phyloP scores from a whole-genome alignment of 2,888 invertebrate genomes.

The Trissolcus japonicus region DNA sequence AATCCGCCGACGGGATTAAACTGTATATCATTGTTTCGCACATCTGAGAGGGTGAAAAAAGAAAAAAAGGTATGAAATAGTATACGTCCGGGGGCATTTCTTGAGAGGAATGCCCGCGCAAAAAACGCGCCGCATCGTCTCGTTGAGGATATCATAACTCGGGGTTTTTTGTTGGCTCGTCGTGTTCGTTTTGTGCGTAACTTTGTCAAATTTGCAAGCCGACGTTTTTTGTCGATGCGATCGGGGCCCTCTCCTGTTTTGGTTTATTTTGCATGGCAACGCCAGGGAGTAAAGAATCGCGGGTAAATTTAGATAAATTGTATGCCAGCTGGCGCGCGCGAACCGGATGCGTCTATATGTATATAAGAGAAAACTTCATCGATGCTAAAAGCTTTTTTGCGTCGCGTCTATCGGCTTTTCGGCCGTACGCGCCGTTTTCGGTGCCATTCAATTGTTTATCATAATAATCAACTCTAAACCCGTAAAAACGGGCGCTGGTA shows the following conservation, averaged over 20 bases:
- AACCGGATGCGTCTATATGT: constrained; percentile 53
- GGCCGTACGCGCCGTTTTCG: constrained; percentile 20
- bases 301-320: constrained; percentile 58
- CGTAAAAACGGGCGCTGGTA: neutral
- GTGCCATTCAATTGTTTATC: constrained; percentile 38
- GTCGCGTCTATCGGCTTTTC: constrained; percentile 55
- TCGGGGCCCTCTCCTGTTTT: constrained; percentile 18
- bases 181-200: constrained; percentile 36
- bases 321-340: constrained; percentile 50
- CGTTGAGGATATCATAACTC: constrained; percentile 38
- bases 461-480: constrained; percentile 16
- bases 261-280: constrained; percentile 45
- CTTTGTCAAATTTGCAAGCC: constrained; percentile 59
- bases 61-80: constrained; percentile 19
- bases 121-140: constrained; percentile 26
- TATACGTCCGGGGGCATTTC: constrained; percentile 9
- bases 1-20: constrained; percentile 14
- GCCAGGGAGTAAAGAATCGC: constrained; percentile 50
- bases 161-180: constrained; percentile 16
- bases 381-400: constrained; percentile 64
- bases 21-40: constrained; percentile 25
- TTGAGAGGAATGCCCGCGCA: constrained; percentile 16
- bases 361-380: constrained; percentile 57
- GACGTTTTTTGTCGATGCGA: constrained; percentile 51
- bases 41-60: neutral